phyloP scores from a whole-genome alignment of 2,113 vertebrate species.

The Micronycteris hirsuta region DNA sequence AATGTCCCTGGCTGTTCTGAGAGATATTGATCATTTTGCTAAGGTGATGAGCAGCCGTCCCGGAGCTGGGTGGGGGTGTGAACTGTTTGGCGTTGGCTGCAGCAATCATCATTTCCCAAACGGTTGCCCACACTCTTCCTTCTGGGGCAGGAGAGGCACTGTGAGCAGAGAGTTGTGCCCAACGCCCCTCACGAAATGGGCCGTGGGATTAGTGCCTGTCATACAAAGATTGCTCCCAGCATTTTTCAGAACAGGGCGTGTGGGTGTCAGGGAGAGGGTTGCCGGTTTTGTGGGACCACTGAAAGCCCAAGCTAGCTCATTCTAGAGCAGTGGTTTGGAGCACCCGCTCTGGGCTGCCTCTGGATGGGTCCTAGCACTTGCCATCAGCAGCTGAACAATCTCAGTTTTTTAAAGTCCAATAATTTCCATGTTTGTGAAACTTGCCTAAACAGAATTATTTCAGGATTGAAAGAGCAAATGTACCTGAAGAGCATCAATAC shows the following conservation, averaged over 20 bases:
- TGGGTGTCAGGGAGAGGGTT: neutral
- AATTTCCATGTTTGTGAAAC: neutral
- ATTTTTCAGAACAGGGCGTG: neutral
- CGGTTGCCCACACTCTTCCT: neutral
- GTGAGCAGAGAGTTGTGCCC: neutral
- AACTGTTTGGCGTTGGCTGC: neutral
- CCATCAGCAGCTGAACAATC: neutral
- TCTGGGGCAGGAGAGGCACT: neutral
- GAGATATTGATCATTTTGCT: neutral
- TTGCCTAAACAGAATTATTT: neutral
- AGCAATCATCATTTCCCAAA: neutral
- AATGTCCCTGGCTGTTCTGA: neutral
- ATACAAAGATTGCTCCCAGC: neutral
- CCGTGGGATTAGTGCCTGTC: neutral
- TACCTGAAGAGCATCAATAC: neutral
- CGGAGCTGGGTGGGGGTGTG: neutral
- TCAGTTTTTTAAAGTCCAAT: neutral
- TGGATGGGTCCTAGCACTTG: neutral
- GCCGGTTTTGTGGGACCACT: neutral
- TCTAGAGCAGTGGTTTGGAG: neutral
- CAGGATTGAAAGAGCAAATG: neutral
- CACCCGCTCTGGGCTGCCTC: neutral
- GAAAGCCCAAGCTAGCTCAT: neutral
- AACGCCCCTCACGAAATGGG: neutral
- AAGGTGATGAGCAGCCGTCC: neutral